phyloP scores from a whole-genome alignment of 53 echinoderm and acorn worm species.

The Henricia sp. region DNA sequence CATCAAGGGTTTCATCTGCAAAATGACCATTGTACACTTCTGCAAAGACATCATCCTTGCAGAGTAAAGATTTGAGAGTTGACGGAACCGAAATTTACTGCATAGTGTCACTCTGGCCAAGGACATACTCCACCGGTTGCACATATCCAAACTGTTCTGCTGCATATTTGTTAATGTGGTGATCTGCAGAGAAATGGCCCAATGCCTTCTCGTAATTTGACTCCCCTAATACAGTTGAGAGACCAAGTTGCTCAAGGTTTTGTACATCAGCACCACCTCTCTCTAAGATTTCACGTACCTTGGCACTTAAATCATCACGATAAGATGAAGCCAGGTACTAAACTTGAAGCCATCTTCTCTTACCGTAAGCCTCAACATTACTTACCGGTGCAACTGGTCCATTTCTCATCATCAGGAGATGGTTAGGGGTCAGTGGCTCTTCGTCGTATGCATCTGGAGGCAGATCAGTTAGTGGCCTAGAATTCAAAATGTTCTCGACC shows the following conservation, averaged over 20 bases:
- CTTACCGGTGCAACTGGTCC: no score
- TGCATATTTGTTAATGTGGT: constrained; percentile 52
- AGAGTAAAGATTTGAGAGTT: constrained; percentile 30
- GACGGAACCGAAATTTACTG: constrained; percentile 51
- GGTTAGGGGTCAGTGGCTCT: no score
- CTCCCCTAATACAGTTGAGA: no score
- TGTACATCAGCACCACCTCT: constrained; percentile 48
- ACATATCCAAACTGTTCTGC: constrained; percentile 43
- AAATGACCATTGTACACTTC: constrained; percentile 56
- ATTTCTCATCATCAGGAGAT: no score
- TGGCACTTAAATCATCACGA: constrained; percentile 24
- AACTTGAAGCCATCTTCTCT: no score
- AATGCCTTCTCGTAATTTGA: constrained; percentile 44
- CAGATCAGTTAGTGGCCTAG: no score
- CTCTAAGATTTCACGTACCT: constrained; percentile 28
- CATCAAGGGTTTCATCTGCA: background rate
- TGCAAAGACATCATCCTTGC: constrained; percentile 55
- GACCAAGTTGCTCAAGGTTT: constrained; percentile 37
- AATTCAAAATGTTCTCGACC: no score
- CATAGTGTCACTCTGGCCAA: constrained; percentile 51
- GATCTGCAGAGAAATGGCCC: constrained; percentile 49
- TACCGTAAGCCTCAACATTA: no score
- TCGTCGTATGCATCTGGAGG: no score
- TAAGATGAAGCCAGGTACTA: no score
- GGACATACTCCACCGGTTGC: constrained; percentile 47